Base-by-base conservation (phyloP, 1,140 invertebrate species). In the Chionoecetes opilio region DNA sequence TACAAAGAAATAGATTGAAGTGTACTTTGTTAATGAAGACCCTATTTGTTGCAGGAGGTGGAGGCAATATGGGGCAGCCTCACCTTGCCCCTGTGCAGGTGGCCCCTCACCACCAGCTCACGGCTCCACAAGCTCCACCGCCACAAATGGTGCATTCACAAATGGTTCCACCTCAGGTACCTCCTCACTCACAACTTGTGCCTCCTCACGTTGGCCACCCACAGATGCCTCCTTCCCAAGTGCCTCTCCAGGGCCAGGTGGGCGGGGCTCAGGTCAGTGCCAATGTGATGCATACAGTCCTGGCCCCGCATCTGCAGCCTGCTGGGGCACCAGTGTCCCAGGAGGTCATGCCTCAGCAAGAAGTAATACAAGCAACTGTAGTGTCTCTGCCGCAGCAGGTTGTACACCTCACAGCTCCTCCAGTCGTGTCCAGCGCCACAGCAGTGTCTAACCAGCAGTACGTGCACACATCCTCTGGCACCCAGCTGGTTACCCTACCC, bases 381-480 rank as follows among this genome's bases (percentile, higher is more conserved):
- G 95, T 93, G 35, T 91, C 92, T 31, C 29, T 93, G 38, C 84
- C 95, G 26, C 95, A 95, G 38, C 92, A 93, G 35, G 92, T 95
- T 2, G 94, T 95, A 14, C 94, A 95, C 32, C 85, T 95, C 6
- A 75, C 94, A 82, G 84, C 94, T 63, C 94, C 94, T n/a, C 46
- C 93, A 26, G 87, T 91, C 17, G 93, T 93, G 82, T 93, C 95
- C 32, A 93, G 82, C 75, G 35, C 95, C 21, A 32, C 89, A 75
- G 31, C 87, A 82, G 92, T 86, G n/a, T 38, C 95, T 63, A 92
- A 90, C 46, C 95, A 95, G 82, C 95, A 95, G 82, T 34, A 94
- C 46, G 93, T 95, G 17, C 95, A 95, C 35, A 95, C 95, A 34
- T 95, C 95, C 21, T 93, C 93, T 37, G 95, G 95, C 84, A 93